Conservation (phyloP, 2,888 invertebrate species). For the Dysmachus trigonus region DNA sequence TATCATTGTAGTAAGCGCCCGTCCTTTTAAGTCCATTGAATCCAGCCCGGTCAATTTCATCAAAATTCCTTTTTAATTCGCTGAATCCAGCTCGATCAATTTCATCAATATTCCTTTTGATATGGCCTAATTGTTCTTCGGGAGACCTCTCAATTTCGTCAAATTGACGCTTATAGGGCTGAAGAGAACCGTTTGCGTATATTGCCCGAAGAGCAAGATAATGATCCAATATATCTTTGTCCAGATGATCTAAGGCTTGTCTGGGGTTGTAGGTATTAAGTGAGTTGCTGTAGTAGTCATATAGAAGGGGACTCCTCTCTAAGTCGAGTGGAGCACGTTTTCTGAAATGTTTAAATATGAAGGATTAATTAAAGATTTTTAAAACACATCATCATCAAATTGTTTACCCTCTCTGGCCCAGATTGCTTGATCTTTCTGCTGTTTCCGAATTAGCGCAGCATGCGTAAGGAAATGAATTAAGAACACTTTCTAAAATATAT, state of each 20-base stretch:
- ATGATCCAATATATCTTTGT: constrained; percentile 3
- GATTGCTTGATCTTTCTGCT: neutral
- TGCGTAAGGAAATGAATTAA: neutral
- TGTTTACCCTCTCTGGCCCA: neutral
- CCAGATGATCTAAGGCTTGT: neutral
- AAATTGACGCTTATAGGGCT: neutral
- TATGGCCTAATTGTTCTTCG: neutral
- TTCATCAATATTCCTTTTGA: constrained; percentile 47
- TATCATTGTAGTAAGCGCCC: neutral
- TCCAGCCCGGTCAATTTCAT: constrained; percentile 50
- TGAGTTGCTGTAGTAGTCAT: constrained; percentile 48
- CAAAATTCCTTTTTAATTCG: constrained; percentile 41
- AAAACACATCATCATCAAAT: neutral
- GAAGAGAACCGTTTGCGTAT: neutral
- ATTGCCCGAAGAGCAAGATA: neutral
- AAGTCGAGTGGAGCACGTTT: constrained; percentile 40
- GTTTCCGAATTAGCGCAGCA: neutral
- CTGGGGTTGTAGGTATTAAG: constrained; percentile 10
- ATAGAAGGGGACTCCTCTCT: constrained; percentile 46
- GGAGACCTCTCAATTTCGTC: neutral
- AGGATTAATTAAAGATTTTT: neutral
- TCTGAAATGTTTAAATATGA: constrained; percentile 3
- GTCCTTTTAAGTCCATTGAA: constrained; percentile 42
- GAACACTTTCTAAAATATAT: neutral
- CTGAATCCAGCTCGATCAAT: constrained; percentile 46